phyloP scores from a whole-genome alignment of 2,797 vertebrate genomes.

The Australoheros facetus region DNA sequence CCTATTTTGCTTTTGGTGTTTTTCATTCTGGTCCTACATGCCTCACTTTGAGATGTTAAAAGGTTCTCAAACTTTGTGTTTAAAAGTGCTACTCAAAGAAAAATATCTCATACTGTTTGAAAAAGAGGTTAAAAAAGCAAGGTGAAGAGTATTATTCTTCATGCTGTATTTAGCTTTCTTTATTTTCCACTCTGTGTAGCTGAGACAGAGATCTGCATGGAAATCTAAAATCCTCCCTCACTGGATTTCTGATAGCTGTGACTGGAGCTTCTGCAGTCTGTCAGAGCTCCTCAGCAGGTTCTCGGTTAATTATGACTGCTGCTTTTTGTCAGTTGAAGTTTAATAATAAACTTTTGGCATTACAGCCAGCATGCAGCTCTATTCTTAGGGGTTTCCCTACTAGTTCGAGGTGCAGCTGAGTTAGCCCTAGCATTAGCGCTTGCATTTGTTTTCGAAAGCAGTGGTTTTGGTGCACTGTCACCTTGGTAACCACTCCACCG shows the following conservation, averaged over 20 bases:
- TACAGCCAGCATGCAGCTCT: background rate
- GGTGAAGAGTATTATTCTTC: background rate
- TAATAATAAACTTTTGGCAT: background rate
- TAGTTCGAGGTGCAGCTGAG: background rate
- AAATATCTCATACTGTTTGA: background rate
- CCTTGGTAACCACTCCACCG: background rate
- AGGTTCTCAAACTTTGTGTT: background rate
- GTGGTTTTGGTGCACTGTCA: background rate
- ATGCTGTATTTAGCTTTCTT: background rate
- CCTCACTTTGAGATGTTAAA: background rate
- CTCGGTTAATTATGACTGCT: background rate
- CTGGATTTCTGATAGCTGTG: background rate
- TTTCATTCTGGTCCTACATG: background rate
- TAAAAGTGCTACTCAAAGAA: background rate
- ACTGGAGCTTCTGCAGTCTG: background rate
- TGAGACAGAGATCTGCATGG: background rate
- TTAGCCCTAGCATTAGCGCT: background rate
- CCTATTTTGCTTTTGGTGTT: constrained; percentile 10
- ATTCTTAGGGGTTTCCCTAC: background rate
- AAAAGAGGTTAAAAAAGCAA: background rate
- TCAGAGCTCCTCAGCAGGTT: background rate
- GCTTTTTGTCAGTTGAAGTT: accelerated
- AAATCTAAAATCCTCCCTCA: background rate
- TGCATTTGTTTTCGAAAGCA: background rate
- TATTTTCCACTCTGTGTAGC: background rate